A percentile compares a stretch with the other conserved stretches of the same genome.
Evolutionary conservation across 2,797 vertebrate species (phyloP).

Genomic region (Pipistrellus kuhlii): DNA sequence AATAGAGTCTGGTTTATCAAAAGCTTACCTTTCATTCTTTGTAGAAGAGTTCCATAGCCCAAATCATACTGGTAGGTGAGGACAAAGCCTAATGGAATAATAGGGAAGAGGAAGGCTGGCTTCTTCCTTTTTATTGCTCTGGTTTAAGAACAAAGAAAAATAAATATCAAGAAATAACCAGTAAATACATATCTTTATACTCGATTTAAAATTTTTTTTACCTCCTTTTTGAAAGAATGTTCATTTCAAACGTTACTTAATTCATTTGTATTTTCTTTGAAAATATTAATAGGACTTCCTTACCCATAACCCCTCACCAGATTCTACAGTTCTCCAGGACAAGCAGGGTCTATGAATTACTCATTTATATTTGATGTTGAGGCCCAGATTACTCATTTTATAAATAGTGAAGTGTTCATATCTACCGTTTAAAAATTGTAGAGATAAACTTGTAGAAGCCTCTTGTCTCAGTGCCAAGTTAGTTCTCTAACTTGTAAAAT

Average conservation of each 20-base stretch:
- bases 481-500: constrained; percentile 54
- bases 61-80: constrained; percentile 92
- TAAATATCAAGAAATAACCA: background rate
- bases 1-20: constrained; percentile 39
- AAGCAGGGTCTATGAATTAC: background rate
- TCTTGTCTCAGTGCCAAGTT: background rate
- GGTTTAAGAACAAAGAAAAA: constrained; percentile 64
- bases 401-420: constrained; percentile 11
- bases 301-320: background rate
- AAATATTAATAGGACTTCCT: constrained; percentile 45
- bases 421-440: background rate
- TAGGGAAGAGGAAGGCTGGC: constrained; percentile 88
- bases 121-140: constrained; percentile 92
- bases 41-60: constrained; percentile 92
- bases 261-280: constrained; percentile 6
- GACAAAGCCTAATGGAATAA: constrained; percentile 92
- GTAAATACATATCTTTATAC: constrained; percentile 34
- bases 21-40: constrained; percentile 92
- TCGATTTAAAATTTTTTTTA: background rate
- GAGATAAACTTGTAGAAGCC: background rate
- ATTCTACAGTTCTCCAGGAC: background rate
- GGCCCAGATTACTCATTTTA: constrained; percentile 8
- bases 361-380: constrained; percentile 42
- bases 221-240: background rate
- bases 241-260: constrained; percentile 26